phyloP scores from a whole-genome alignment of 92 coral and sea anemone species.

The Palythoa grandiflora region DNA sequence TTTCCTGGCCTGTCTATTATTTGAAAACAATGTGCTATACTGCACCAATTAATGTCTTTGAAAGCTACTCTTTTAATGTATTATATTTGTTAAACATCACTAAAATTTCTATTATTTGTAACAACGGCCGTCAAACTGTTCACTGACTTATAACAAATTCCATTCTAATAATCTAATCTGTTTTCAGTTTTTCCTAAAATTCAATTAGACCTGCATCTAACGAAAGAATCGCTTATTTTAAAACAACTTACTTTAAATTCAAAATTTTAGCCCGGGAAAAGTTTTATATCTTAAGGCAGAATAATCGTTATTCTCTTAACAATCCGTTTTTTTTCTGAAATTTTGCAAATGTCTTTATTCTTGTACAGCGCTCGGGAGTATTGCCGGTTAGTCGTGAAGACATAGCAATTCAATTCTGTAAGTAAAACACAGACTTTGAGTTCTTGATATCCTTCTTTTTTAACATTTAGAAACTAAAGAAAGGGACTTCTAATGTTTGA shows the following conservation, averaged over 20 bases:
- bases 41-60: neutral
- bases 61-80: no score
- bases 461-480: neutral
- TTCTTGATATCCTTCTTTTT: neutral
- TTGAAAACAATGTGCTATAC: neutral
- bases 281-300: neutral
- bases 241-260: neutral
- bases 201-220: neutral
- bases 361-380: slow-evolving; percentile 29
- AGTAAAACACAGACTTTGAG: neutral
- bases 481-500: neutral
- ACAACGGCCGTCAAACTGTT: no score
- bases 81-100: no score
- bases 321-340: no score
- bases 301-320: neutral
- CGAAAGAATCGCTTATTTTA: no score
- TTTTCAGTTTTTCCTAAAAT: neutral
- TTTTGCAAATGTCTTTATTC: neutral
- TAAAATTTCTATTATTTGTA: no score
- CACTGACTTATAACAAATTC: no score
- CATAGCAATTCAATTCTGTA: slow-evolving; percentile 41
- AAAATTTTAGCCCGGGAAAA: neutral
- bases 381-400: slow-evolving; percentile 36
- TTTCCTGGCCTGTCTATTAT: neutral
- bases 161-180: no score